Evolutionary conservation across 2,797 vertebrate genomes (phyloP).

Genomic region (Oreortyx pictus): DNA sequence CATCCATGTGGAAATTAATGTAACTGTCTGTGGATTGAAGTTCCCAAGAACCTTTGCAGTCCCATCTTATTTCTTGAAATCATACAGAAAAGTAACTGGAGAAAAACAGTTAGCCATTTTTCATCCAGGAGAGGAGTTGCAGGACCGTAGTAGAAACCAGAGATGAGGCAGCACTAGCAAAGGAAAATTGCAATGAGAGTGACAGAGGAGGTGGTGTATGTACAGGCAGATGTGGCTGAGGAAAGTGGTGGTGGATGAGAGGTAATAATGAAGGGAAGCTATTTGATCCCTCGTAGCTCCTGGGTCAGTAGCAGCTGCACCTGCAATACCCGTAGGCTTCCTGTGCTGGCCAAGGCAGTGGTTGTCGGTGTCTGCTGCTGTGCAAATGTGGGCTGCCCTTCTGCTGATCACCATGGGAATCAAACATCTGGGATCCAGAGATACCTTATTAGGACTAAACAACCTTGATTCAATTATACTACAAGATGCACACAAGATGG

Average conservation of each 20-base stretch:
- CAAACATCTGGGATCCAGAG: slow-evolving; percentile 66
- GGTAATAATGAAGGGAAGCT: slow-evolving; percentile 18
- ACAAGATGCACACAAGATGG: slow-evolving; percentile 58
- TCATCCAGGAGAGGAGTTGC: neutral
- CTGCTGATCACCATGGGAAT: neutral
- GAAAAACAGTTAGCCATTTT: neutral
- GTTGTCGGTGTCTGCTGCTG: slow-evolving; percentile 3
- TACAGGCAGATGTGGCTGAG: neutral
- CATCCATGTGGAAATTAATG: neutral
- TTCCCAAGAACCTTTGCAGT: neutral
- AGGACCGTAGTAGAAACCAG: neutral
- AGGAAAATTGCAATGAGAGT: slow-evolving; percentile 10
- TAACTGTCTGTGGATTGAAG: neutral
- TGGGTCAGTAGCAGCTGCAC: slow-evolving; percentile 58
- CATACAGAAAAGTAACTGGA: neutral
- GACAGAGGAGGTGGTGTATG: neutral
- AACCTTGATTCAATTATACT: slow-evolving; percentile 57
- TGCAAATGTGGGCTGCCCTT: neutral
- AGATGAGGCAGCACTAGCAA: neutral
- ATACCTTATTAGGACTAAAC: slow-evolving; percentile 41
- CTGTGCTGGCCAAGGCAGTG: neutral
- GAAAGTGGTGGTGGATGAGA: neutral
- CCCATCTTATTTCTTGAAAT: neutral
- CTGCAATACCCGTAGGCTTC: slow-evolving; percentile 5
- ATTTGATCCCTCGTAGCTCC: slow-evolving; percentile 26